Evolutionary conservation across 2,888 invertebrate species (phyloP).

Genomic region (Caenorhabditis sp.): DNA sequence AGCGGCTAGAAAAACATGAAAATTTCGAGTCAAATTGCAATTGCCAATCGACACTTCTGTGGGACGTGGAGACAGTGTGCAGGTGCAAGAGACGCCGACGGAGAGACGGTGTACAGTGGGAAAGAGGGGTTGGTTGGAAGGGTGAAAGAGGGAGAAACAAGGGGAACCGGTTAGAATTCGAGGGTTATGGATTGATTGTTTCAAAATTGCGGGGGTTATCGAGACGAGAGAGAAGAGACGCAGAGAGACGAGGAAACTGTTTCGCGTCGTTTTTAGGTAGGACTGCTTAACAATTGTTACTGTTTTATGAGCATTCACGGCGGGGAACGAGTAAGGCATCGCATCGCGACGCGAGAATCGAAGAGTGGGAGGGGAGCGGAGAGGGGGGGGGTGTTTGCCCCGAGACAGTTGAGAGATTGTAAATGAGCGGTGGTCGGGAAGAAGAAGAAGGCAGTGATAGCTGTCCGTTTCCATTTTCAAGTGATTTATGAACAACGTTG

Average conservation of each 20-base stretch:
- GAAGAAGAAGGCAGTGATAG: conserved; percentile 14
- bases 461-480: neutral
- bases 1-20: conserved; percentile 1
- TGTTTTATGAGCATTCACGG: conserved; percentile 9
- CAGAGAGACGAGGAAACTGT: conserved; percentile 7
- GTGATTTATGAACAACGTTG: conserved; percentile 16
- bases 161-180: conserved; percentile 28
- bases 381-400: neutral
- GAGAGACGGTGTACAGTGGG: conserved; percentile 18
- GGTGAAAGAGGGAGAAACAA: conserved; percentile 15
- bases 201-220: conserved; percentile 16
- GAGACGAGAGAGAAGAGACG: conserved; percentile 6
- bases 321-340: neutral
- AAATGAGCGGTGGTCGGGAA: too few relatives aligned
- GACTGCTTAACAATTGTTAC: neutral
- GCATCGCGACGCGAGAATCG: too few relatives aligned
- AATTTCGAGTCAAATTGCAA: conserved; percentile 14
- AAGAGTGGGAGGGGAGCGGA: too few relatives aligned
- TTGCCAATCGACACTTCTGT: conserved; percentile 2
- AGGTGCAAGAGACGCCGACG: conserved; percentile 34
- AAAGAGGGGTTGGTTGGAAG: conserved; percentile 7
- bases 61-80: conserved; percentile 16
- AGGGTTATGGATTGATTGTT: conserved; percentile 24
- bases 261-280: neutral
- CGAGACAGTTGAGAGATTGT: conserved; percentile 3